Conservation (phyloP, 1,140 invertebrate genomes). For the Chymomyza costata region DNA sequence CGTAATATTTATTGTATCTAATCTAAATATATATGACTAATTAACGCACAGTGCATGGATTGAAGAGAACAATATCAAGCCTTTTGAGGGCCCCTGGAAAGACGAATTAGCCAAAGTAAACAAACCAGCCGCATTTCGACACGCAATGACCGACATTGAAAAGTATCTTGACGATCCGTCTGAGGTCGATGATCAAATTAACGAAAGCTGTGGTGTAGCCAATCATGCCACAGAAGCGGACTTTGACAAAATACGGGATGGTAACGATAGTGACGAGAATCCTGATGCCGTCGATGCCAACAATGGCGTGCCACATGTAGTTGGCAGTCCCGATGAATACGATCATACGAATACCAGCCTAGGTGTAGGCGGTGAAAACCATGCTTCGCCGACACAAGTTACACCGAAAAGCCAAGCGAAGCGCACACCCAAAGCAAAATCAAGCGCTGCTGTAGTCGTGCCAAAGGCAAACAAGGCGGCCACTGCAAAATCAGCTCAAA, state of each 20-base stretch:
- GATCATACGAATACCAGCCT: constrained; percentile 8
- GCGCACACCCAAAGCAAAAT: constrained; percentile 64
- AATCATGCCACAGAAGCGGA: constrained; percentile 77
- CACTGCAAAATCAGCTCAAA: constrained; percentile 55
- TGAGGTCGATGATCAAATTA: constrained; percentile 76
- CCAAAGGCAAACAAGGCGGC: constrained; percentile 43
- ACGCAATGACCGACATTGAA: constrained; percentile 91
- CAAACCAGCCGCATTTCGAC: constrained; percentile 87
- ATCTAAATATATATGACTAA: not conserved
- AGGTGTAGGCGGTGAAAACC: constrained; percentile 26
- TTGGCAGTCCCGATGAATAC: constrained; percentile 54
- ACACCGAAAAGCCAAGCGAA: constrained; percentile 39
- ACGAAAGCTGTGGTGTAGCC: constrained; percentile 48
- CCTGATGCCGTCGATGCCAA: constrained; percentile 27
- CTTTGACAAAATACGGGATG: constrained; percentile 82
- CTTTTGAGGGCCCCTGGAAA: constrained; percentile 86
- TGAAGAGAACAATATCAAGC: constrained; percentile 89
- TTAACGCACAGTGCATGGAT: constrained; percentile 87
- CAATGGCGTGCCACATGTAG: constrained; percentile 55
- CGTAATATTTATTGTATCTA: not conserved
- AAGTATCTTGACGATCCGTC: constrained; percentile 85
- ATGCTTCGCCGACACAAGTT: constrained; percentile 18
- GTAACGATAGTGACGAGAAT: constrained; percentile 76
- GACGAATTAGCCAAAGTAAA: constrained; percentile 86
- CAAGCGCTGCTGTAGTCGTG: constrained; percentile 38